Conservation (phyloP, 2,888 invertebrate species). For the Eueremaeus valkanovi region DNA sequence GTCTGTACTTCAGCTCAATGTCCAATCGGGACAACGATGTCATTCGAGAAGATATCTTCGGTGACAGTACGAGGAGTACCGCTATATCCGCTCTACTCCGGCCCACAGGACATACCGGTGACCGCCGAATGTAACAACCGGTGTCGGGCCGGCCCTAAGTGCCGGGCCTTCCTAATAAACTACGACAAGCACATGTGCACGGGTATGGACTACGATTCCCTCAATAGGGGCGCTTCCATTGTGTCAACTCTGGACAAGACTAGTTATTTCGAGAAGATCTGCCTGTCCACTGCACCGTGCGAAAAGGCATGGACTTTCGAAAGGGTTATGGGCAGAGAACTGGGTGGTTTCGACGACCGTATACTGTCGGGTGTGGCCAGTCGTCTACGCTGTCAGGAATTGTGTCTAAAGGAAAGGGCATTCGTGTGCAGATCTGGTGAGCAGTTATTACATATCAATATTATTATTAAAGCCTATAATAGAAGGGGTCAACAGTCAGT, state of each 20-base stretch:
- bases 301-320: conserved; percentile 70
- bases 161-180: conserved; percentile 47
- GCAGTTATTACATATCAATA: neutral
- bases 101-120: conserved; percentile 42
- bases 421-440: conserved; percentile 58
- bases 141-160: conserved; percentile 46
- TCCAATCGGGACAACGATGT: conserved; percentile 44
- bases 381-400: conserved; percentile 65
- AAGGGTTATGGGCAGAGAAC: conserved; percentile 67
- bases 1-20: too few species aligned
- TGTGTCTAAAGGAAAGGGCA: conserved; percentile 58
- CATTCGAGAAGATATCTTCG: conserved; percentile 48
- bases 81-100: conserved; percentile 44
- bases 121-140: conserved; percentile 44
- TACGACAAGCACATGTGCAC: conserved; percentile 47
- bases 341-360: conserved; percentile 64
- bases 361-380: conserved; percentile 62
- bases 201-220: conserved; percentile 43
- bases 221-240: conserved; percentile 41
- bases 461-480: too few species aligned
- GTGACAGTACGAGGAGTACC: conserved; percentile 45
- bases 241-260: conserved; percentile 50
- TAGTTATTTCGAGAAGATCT: conserved; percentile 62
- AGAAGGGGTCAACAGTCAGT: too few species aligned
- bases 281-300: conserved; percentile 49